A percentile compares a stretch with the other conserved stretches of the same genome.
These are phyloP conservation scores for Luehdorfia chinensis DNA, from an alignment of 1,140 invertebrate species.

Conservation along the genomic window DNA sequence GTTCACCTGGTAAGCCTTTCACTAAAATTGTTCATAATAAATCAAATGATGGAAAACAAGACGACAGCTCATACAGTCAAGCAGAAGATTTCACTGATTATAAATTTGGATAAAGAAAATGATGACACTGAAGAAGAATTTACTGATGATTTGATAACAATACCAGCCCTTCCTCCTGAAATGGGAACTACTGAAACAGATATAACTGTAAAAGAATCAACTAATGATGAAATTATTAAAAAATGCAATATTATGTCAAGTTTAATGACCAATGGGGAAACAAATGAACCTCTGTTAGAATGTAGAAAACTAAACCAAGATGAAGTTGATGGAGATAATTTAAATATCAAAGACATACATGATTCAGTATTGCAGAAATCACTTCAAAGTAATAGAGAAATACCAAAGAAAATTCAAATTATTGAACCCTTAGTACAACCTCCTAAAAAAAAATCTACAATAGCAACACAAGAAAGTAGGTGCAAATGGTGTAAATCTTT, in stretches of 20 bases:
- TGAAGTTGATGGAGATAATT: constrained; percentile 23
- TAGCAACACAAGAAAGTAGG: constrained; percentile 32
- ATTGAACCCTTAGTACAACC: constrained; percentile 36
- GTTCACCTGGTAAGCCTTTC: constrained; percentile 52
- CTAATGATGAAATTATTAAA: neutral
- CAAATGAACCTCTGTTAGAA: too few relatives aligned
- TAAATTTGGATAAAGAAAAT: constrained; percentile 24
- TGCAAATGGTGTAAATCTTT: constrained; percentile 2
- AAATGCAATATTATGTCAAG: too few relatives aligned
- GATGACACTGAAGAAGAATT: constrained; percentile 35
- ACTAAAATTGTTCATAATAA: constrained; percentile 27
- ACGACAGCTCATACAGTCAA: constrained; percentile 60
- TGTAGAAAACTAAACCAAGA: constrained; percentile 13
- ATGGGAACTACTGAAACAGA: neutral
- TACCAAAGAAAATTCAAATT: constrained; percentile 42
- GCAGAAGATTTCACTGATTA: constrained; percentile 44
- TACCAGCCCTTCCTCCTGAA: constrained; percentile 23
- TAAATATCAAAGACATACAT: neutral
- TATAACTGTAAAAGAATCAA: neutral
- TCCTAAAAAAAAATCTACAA: constrained; percentile 28
- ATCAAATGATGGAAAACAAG: constrained; percentile 25
- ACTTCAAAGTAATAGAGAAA: constrained; percentile 1
- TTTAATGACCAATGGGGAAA: too few relatives aligned
- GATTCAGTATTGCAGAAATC: constrained; percentile 2
- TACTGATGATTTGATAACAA: constrained; percentile 40